Evolutionary conservation across 2,113 vertebrate genomes (phyloP).

Genomic region (Alces alces): DNA sequence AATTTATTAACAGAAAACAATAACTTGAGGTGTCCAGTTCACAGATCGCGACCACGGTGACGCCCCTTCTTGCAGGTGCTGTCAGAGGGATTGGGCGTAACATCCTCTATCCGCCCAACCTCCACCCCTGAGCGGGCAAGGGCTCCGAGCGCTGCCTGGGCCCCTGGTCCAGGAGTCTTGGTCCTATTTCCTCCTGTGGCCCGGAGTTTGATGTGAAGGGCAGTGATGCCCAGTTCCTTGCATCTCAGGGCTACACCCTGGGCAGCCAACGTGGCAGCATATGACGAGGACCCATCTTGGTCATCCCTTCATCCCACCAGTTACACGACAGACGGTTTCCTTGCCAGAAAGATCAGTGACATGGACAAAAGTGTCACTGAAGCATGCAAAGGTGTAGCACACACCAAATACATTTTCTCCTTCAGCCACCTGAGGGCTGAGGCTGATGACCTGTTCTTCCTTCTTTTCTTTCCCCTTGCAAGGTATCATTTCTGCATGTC

Average conservation of each 20-base stretch:
- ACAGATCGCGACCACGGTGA: constrained; percentile 95
- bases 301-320: constrained; percentile 98
- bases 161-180: constrained; percentile 97
- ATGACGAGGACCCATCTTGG: constrained; percentile 95
- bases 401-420: constrained; percentile 98
- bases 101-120: constrained; percentile 97
- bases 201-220: constrained; percentile 95
- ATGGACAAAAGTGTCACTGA: constrained; percentile 98
- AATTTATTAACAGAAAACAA: constrained; percentile 86
- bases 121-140: constrained; percentile 97
- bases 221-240: constrained; percentile 76
- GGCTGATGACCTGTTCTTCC: background rate
- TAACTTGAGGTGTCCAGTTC: constrained; percentile 68
- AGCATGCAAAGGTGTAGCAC: constrained; percentile 98
- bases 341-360: constrained; percentile 99
- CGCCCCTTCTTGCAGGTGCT: constrained; percentile 97
- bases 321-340: constrained; percentile 98
- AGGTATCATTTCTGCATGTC: constrained; percentile 62
- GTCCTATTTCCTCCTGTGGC: constrained; percentile 98
- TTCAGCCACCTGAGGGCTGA: constrained; percentile 90
- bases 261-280: constrained; percentile 96
- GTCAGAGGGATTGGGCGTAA: constrained; percentile 97
- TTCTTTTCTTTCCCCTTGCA: background rate
- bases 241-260: constrained; percentile 97
- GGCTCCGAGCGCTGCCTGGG: constrained; percentile 95